A percentile compares a stretch with the other conserved stretches of the same genome.
These are phyloP conservation scores for Aphrocallistes beatrix DNA, from an alignment of 37 sponge, comb jelly and placozoan genomes.

Conservation along the genomic window DNA sequence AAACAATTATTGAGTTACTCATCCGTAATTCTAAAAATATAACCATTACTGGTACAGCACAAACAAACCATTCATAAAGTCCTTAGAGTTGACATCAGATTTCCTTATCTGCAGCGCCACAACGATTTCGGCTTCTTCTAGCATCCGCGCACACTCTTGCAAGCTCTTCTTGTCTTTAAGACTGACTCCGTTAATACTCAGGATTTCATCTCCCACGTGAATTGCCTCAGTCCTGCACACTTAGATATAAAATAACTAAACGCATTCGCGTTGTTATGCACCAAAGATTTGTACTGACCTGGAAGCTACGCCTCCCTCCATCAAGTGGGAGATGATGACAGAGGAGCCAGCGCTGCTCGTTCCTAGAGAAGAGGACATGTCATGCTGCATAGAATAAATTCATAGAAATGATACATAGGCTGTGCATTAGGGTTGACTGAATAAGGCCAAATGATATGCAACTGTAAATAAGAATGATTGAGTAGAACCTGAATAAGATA, in stretches of 20 bases:
- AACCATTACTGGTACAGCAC: too few species aligned
- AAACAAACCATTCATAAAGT: too few species aligned
- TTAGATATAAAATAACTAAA: not conserved
- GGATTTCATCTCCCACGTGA: constrained; percentile 48
- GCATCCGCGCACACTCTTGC: not conserved
- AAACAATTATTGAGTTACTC: too few species aligned
- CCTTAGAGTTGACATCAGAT: not conserved
- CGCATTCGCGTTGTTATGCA: not conserved
- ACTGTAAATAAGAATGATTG: too few species aligned
- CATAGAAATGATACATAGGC: too few species aligned
- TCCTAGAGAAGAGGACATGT: too few species aligned
- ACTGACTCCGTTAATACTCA: constrained; percentile 48
- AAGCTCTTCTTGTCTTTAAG: constrained; percentile 29
- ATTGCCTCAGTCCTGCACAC: not conserved
- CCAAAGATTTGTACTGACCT: not conserved
- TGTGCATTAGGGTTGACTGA: too few species aligned
- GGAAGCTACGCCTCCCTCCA: constrained; percentile 1
- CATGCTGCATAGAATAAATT: too few species aligned
- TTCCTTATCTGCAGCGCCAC: not conserved
- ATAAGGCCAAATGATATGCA: too few species aligned
- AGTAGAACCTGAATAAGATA: too few species aligned
- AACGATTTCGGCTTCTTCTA: not conserved
- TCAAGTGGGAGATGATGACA: not conserved
- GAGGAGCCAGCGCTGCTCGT: not conserved
- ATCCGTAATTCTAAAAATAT: too few species aligned